phyloP scores from a whole-genome alignment of 2,888 invertebrate species.

The Drosophila niveifrons region DNA sequence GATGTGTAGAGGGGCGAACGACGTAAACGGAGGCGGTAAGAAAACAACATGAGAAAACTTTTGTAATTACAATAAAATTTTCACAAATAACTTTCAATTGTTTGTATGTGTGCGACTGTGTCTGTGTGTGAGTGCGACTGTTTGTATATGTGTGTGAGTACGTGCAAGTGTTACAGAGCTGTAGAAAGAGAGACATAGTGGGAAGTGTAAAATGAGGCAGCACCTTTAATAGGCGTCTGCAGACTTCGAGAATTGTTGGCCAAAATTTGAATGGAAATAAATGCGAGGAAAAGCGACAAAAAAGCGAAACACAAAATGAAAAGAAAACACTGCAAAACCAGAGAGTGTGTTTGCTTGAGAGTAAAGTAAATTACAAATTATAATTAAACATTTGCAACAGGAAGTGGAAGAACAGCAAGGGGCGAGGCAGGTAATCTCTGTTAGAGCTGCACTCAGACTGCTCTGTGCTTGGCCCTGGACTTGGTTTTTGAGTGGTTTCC shows the following conservation, averaged over 20 bases:
- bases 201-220: constrained; percentile 25
- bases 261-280: constrained; percentile 46
- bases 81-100: constrained; percentile 80
- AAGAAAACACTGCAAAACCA: constrained; percentile 65
- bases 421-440: neutral
- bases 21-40: constrained; percentile 19
- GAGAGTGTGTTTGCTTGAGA: constrained; percentile 21
- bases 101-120: constrained; percentile 27
- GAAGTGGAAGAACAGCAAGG: neutral
- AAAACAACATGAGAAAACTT: constrained; percentile 73
- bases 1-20: neutral
- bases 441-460: constrained; percentile 13
- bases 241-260: constrained; percentile 6
- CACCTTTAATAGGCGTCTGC: constrained; percentile 44
- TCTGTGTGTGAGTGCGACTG: constrained; percentile 1
- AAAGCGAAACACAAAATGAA: constrained; percentile 52
- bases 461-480: constrained; percentile 5
- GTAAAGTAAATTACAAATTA: constrained; percentile 65
- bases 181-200: neutral
- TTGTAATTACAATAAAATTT: constrained; percentile 81
- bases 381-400: constrained; percentile 58
- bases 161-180: neutral
- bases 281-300: constrained; percentile 47
- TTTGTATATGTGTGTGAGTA: constrained; percentile 33
- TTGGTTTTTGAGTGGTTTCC: constrained; percentile 43